Conservation (phyloP, 2,888 invertebrate species). For the Girardia tigrina region DNA sequence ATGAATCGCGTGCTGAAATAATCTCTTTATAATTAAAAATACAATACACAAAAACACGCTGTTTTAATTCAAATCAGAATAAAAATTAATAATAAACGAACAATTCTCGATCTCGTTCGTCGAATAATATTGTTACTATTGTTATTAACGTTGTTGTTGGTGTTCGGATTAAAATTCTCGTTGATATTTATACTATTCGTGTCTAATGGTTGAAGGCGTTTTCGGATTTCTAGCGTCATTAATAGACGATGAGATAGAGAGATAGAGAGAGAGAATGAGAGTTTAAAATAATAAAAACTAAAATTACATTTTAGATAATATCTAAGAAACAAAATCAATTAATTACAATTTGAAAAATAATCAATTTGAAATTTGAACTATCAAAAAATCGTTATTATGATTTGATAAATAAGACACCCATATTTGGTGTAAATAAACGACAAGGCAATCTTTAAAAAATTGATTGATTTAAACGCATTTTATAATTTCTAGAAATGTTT, state of each 20-base stretch:
- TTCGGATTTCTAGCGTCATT: not conserved
- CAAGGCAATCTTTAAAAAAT: constrained; percentile 8
- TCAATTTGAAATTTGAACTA: not conserved
- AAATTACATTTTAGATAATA: too few species aligned
- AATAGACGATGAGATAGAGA: too few species aligned
- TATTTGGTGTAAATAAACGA: constrained; percentile 3
- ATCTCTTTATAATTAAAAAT: not conserved
- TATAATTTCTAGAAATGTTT: too few species aligned
- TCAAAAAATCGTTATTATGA: not conserved
- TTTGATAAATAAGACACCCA: constrained; percentile 1
- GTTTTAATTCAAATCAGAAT: too few species aligned
- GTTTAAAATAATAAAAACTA: too few species aligned
- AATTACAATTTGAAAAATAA: not conserved
- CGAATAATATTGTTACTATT: not conserved
- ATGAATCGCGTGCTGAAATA: not conserved
- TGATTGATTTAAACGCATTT: too few species aligned
- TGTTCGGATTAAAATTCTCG: not conserved
- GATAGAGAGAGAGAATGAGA: too few species aligned
- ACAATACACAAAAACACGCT: not conserved
- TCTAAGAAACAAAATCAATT: not conserved
- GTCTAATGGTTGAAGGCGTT: constrained; percentile 4
- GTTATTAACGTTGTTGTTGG: not conserved
- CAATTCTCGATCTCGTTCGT: constrained; percentile 16
- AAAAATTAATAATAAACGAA: too few species aligned
- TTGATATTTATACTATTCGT: not conserved